Conservation (phyloP, 2,113 vertebrate species). For the Eptesicus fuscus region DNA sequence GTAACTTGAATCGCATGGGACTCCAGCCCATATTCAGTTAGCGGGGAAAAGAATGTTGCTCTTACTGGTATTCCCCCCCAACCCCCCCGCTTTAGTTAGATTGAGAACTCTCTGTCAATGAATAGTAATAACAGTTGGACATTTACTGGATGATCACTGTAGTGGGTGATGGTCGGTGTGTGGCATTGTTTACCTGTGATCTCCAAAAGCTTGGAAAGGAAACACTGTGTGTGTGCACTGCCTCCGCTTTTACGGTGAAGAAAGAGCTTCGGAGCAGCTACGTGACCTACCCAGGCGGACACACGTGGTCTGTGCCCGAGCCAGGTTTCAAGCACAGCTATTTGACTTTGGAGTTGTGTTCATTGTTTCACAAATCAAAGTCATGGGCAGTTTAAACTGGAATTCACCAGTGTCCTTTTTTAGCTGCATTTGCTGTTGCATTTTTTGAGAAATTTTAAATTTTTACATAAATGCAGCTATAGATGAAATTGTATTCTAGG, state of each 20-base stretch:
- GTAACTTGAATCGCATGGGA: constrained; percentile 38
- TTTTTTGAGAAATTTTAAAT: background rate
- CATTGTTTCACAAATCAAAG: background rate
- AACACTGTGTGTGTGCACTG: background rate
- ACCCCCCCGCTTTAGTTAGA: background rate
- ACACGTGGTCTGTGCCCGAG: background rate
- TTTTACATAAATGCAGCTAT: background rate
- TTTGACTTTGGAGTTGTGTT: background rate
- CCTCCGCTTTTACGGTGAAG: background rate
- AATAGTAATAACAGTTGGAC: background rate
- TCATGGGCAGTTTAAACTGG: background rate
- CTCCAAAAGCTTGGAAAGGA: background rate
- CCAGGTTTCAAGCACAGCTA: background rate
- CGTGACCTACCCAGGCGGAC: background rate
- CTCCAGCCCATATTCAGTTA: background rate
- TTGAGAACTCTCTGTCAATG: background rate
- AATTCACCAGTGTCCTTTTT: background rate
- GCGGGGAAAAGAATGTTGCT: constrained; percentile 15
- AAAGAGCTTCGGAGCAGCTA: background rate
- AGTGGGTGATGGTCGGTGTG: background rate
- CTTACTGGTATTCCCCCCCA: background rate
- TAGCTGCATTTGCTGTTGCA: background rate
- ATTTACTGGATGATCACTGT: background rate
- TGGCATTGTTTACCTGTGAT: background rate
- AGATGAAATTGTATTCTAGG: background rate